Conservation (phyloP, 1,140 invertebrate genomes). For the Sinonovacula constricta region DNA sequence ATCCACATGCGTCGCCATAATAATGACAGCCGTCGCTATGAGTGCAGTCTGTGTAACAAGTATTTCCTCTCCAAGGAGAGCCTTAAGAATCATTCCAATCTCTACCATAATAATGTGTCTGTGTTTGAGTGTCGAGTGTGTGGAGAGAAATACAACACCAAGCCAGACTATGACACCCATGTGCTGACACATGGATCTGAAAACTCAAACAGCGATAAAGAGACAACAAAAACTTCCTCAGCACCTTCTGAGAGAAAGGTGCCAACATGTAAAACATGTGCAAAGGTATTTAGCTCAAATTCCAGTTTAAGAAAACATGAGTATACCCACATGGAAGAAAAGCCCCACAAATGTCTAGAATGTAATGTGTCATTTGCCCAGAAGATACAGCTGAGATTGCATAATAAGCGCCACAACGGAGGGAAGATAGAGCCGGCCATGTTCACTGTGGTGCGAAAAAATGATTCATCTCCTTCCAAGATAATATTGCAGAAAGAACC, state of each 20-base stretch:
- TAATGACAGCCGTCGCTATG: slow-evolving; percentile 21
- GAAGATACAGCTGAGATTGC: slow-evolving; percentile 41
- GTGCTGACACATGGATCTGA: not conserved
- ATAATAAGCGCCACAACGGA: slow-evolving; percentile 58
- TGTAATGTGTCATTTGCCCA: slow-evolving; percentile 79
- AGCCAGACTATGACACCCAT: slow-evolving; percentile 26
- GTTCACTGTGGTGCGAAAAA: too few species aligned
- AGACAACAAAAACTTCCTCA: not conserved
- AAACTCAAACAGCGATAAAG: not conserved
- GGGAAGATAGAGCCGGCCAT: slow-evolving; percentile 46
- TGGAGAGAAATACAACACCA: slow-evolving; percentile 24
- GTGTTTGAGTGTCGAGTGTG: slow-evolving; percentile 29
- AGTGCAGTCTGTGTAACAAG: slow-evolving; percentile 36
- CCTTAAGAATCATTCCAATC: slow-evolving; percentile 22
- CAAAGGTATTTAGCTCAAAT: slow-evolving; percentile 38
- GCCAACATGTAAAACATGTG: slow-evolving; percentile 38
- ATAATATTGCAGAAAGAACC: too few species aligned
- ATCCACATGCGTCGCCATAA: slow-evolving; percentile 42
- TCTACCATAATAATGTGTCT: slow-evolving; percentile 12
- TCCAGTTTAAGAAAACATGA: slow-evolving; percentile 44
- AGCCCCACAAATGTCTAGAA: slow-evolving; percentile 94
- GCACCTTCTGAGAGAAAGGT: too few species aligned
- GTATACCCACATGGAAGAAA: slow-evolving; percentile 93
- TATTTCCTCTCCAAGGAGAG: slow-evolving; percentile 39
- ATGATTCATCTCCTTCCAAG: too few species aligned